Conservation (phyloP, 2,797 vertebrate species). For the Emydoidea blandingii region DNA sequence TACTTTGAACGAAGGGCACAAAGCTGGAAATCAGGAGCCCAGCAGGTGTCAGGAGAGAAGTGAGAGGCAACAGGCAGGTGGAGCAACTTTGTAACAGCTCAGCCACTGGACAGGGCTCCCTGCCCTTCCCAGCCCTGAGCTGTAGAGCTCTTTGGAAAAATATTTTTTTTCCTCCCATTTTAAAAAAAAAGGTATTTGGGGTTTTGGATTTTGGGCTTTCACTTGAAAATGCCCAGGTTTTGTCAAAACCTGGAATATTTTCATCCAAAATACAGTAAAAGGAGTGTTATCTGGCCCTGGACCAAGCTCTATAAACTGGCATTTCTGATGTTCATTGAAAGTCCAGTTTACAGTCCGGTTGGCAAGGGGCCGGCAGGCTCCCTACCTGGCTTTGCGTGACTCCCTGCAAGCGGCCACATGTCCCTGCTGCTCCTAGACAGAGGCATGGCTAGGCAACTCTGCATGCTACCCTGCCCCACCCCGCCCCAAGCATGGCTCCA, state of each 20-base stretch:
- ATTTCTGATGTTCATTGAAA: too few species aligned
- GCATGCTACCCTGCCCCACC: too few species aligned
- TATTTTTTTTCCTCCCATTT: background rate
- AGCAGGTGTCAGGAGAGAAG: background rate
- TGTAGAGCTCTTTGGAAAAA: background rate
- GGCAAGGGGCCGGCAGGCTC: too few species aligned
- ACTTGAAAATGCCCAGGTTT: background rate
- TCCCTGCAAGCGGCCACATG: too few species aligned
- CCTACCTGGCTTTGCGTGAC: too few species aligned
- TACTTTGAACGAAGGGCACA: background rate
- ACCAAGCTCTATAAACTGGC: too few species aligned
- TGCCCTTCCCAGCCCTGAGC: background rate
- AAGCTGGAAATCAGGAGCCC: background rate
- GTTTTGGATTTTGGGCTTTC: background rate
- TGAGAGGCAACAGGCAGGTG: background rate
- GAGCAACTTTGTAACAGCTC: background rate
- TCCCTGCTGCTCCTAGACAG: too few species aligned
- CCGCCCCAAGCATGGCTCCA: too few species aligned
- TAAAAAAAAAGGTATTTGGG: background rate
- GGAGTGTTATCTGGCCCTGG: too few species aligned
- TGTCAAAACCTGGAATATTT: background rate
- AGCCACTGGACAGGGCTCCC: background rate
- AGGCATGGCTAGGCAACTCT: too few species aligned
- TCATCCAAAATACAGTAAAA: background rate
- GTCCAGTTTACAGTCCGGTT: too few species aligned